These are phyloP conservation scores for Punctoribates punctum DNA, from an alignment of 2,888 invertebrate species.

Conservation along the genomic window DNA sequence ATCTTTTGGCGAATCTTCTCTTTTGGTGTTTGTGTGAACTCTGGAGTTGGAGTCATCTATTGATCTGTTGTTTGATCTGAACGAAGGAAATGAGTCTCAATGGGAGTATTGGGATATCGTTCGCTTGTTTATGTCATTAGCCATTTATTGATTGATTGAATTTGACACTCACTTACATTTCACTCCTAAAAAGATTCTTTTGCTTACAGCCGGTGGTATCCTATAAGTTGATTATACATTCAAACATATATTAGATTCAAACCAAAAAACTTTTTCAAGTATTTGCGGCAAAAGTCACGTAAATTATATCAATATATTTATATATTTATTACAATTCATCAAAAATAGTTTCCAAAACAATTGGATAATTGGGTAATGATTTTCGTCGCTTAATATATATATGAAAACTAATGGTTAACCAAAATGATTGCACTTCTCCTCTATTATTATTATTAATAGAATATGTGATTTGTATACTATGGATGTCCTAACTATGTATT, in stretches of 20 bases:
- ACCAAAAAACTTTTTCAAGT: not conserved
- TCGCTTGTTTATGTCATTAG: constrained; percentile 31
- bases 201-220: constrained; percentile 52
- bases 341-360: not conserved
- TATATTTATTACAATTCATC: not conserved
- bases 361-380: not conserved
- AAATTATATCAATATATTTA: constrained; percentile 12
- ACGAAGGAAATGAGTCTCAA: constrained; percentile 33
- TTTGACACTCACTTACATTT: constrained; percentile 51
- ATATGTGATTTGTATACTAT: too few species aligned
- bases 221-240: constrained; percentile 50
- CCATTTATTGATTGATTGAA: constrained; percentile 35
- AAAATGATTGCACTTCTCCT: too few species aligned
- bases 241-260: constrained; percentile 11
- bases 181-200: constrained; percentile 52
- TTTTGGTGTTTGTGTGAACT: not conserved
- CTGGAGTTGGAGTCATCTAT: constrained; percentile 13
- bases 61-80: constrained; percentile 33
- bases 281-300: not conserved
- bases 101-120: constrained; percentile 29
- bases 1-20: too few species aligned
- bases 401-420: not conserved
- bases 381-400: not conserved
- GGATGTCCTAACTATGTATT: too few species aligned
- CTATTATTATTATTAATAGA: too few species aligned